Evolutionary conservation across 2,888 invertebrate genomes (phyloP), one percentile per base, ranked within the genome.

Genomic region (Aquatica leii): DNA sequence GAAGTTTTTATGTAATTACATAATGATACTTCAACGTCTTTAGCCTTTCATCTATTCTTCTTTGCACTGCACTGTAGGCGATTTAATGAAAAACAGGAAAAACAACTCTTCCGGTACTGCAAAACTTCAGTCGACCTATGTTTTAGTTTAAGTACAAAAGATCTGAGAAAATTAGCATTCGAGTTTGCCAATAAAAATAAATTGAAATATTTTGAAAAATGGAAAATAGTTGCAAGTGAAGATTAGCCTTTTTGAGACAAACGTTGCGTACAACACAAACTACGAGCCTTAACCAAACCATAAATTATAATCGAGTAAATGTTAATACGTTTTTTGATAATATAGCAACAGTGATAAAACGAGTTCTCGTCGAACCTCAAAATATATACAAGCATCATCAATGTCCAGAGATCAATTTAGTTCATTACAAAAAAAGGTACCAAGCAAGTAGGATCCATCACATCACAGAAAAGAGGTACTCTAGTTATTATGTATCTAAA

Each of bases 331-430:
- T 70, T 57, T 70, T 58, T 49, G 37, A 50, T 12, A 50, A 50
- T 9, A 12, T 50, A 12, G 20, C 50, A 5, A 21, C 15, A 2
- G 50, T 50, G 1, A 6, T 17, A 14, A 24, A 50, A 6, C 3
- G 50, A 50, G 11, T 21, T n/a, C n/a, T n/a, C 20, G 5, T n/a
- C n/a, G n/a, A n/a, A n/a, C n/a, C n/a, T n/a, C n/a, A n/a, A n/a
- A n/a, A n/a, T 51, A 51, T 51, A 12, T 31, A 77, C 77, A 1
- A 79, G 78, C 0, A 63, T 79, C 0, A 78, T 80, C 5, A 80
- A 80, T 1, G 81, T 81, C 1, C 78, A 80, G 60, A 77, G 73
- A 60, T 79, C 79, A 5, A 43, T 61, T n/a, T 40, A 69, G 59
- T 79, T 15, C 40, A 79, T 51, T 77, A 75, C 6, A n/a, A 62